Conservation (phyloP, 2,797 vertebrate species). For the Galagoides demidoff region DNA sequence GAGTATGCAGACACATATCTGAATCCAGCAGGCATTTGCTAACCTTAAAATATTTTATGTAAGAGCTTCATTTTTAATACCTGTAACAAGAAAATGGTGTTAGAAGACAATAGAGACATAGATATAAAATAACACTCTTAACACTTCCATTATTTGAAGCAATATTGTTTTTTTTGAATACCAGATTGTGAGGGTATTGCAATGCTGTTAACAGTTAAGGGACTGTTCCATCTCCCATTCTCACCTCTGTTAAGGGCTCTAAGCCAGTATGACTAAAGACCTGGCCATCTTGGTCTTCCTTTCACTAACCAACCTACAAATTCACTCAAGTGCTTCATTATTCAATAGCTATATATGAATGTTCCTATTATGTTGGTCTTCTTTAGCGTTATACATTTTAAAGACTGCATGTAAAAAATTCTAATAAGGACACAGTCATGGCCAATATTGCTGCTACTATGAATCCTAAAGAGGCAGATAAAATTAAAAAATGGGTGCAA, state of each 20-base stretch:
- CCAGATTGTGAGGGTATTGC: not conserved
- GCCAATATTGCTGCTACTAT: not conserved
- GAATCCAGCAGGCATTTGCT: not conserved
- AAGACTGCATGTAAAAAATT: not conserved
- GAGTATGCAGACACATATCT: not conserved
- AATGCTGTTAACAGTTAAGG: not conserved
- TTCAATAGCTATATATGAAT: not conserved
- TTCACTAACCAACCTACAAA: not conserved
- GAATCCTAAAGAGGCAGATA: not conserved
- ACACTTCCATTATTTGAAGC: not conserved
- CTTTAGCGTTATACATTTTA: constrained; percentile 13
- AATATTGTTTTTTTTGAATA: not conserved
- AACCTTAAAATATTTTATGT: not conserved
- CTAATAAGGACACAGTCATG: not conserved
- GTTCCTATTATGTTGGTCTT: not conserved
- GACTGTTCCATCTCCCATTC: not conserved
- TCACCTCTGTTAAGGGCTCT: not conserved
- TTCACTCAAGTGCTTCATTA: not conserved
- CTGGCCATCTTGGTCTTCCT: not conserved
- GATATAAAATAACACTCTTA: constrained; percentile 3
- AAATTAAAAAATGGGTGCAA: not conserved
- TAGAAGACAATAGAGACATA: not conserved
- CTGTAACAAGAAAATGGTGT: not conserved
- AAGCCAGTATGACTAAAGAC: not conserved
- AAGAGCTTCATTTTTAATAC: constrained; percentile 49